These are phyloP conservation scores for Sphecodes monilicornis DNA, from an alignment of 2,888 invertebrate species.

Conservation along the genomic window DNA sequence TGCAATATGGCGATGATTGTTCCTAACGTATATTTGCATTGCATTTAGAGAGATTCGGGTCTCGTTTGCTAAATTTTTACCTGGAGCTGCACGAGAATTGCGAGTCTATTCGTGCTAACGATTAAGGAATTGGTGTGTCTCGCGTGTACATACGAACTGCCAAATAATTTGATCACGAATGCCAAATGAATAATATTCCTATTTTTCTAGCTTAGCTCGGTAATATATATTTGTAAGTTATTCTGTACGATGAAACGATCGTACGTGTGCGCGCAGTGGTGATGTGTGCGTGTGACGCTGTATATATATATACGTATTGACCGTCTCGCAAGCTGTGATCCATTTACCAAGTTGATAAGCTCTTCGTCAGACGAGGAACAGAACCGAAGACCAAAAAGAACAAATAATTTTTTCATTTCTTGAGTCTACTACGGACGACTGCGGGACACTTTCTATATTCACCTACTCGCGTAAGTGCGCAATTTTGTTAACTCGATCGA, in stretches of 20 bases:
- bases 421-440: background rate
- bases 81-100: background rate
- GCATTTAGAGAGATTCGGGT: slow-evolving; percentile 28
- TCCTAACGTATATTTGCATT: slow-evolving; percentile 1
- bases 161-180: slow-evolving; percentile 69
- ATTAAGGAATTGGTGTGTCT: slow-evolving; percentile 7
- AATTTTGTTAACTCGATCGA: background rate
- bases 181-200: slow-evolving; percentile 79
- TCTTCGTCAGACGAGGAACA: background rate
- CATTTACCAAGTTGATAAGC: background rate
- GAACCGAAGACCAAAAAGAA: background rate
- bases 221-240: slow-evolving; percentile 69
- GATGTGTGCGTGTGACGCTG: slow-evolving; percentile 8
- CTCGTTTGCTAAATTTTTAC: background rate
- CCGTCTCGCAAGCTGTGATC: slow-evolving; percentile 1
- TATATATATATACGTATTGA: background rate
- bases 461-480: background rate
- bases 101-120: background rate
- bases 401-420: background rate
- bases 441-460: background rate
- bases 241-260: slow-evolving; percentile 35
- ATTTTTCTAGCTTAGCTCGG: slow-evolving; percentile 68
- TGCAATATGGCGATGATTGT: background rate
- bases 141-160: slow-evolving; percentile 56
- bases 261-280: background rate